These are phyloP conservation scores for Tyria jacobaeae DNA, from an alignment of 2,888 invertebrate species.

Conservation along the genomic window DNA sequence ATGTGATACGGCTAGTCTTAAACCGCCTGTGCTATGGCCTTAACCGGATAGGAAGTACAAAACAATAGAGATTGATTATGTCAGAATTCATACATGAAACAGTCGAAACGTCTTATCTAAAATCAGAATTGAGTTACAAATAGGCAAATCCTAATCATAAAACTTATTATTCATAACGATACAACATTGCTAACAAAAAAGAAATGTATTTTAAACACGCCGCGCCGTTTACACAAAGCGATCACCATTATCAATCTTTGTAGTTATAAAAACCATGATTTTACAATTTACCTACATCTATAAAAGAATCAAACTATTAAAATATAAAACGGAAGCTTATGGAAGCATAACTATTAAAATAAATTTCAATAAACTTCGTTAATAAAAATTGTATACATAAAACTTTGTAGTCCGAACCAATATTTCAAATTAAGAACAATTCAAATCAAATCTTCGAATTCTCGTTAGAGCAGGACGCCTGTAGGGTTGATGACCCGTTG, in stretches of 20 bases:
- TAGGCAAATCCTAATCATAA: slow-evolving; percentile 45
- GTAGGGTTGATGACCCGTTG: slow-evolving; percentile 86
- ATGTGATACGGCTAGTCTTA: background rate
- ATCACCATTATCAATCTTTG: slow-evolving; percentile 68
- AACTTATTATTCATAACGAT: slow-evolving; percentile 50
- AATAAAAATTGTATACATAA: slow-evolving; percentile 64
- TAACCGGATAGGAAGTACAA: slow-evolving; percentile 20
- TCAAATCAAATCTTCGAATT: slow-evolving; percentile 86
- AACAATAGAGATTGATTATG: slow-evolving; percentile 22
- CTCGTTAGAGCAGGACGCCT: slow-evolving; percentile 85
- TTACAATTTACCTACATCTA: slow-evolving; percentile 70
- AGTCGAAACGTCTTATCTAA: slow-evolving; percentile 34
- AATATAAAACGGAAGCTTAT: slow-evolving; percentile 79
- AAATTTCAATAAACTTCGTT: slow-evolving; percentile 76
- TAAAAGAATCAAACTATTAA: slow-evolving; percentile 65
- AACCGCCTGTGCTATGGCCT: background rate
- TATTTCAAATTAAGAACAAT: slow-evolving; percentile 86
- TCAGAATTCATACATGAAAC: slow-evolving; percentile 25
- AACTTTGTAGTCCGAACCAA: slow-evolving; percentile 70
- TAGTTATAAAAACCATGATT: slow-evolving; percentile 66
- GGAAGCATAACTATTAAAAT: slow-evolving; percentile 68
- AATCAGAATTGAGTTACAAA: slow-evolving; percentile 45
- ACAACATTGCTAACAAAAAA: slow-evolving; percentile 44
- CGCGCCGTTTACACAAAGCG: slow-evolving; percentile 43
- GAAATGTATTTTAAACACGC: slow-evolving; percentile 49